Evolutionary conservation across 2,113 vertebrate species (phyloP).

Genomic region (Dipodomys spectabilis): DNA sequence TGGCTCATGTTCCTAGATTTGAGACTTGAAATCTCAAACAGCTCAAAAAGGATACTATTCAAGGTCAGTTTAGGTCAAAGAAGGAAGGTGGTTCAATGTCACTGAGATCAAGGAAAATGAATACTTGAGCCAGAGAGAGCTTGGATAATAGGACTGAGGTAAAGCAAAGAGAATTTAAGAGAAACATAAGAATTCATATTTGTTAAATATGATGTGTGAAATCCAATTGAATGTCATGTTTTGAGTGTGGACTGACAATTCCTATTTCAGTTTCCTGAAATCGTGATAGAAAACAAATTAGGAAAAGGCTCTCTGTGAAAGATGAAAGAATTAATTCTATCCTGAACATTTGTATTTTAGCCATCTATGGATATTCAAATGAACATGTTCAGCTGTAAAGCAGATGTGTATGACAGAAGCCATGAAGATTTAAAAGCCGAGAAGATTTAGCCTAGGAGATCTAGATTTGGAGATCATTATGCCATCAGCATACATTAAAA

Average conservation of each 20-base stretch:
- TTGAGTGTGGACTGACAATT: slow-evolving; percentile 52
- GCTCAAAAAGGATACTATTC: background rate
- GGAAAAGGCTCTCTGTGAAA: slow-evolving; percentile 22
- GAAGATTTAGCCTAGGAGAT: slow-evolving; percentile 1
- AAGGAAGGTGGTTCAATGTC: background rate
- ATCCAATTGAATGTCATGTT: slow-evolving; percentile 50
- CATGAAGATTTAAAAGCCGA: slow-evolving; percentile 23
- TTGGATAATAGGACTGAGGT: background rate
- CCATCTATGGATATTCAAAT: slow-evolving; percentile 48
- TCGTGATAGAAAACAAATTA: slow-evolving; percentile 57
- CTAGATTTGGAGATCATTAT: slow-evolving; percentile 61
- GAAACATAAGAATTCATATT: background rate
- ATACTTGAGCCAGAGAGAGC: background rate
- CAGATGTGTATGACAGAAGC: slow-evolving; percentile 44
- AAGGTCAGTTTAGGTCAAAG: background rate
- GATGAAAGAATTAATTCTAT: slow-evolving; percentile 52
- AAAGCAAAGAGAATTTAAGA: background rate
- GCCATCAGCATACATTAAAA: slow-evolving; percentile 18
- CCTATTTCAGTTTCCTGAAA: slow-evolving; percentile 50
- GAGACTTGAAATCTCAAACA: background rate
- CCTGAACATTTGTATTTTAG: slow-evolving; percentile 37
- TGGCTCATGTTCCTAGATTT: background rate
- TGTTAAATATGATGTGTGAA: background rate
- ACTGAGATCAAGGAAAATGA: background rate
- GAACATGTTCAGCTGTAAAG: slow-evolving; percentile 51